Base-by-base conservation (phyloP, 2,113 vertebrate genomes). In the Opisthocomus hoazin region DNA sequence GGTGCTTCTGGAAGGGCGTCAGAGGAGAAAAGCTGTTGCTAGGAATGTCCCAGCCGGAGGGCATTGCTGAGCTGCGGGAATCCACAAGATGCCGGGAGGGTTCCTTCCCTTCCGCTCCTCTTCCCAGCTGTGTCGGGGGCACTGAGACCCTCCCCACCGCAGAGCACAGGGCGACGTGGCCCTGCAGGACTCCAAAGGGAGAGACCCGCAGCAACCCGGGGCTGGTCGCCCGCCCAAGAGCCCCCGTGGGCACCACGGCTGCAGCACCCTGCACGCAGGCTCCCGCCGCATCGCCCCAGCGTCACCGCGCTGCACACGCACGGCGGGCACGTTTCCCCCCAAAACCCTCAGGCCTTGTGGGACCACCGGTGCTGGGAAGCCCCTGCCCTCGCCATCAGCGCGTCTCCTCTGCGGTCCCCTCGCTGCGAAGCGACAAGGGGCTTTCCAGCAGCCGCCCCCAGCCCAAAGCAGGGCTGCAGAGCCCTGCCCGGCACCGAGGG, bases 21-120 rank as follows among this genome's bases (percentile, higher is more conserved):
- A 9, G 77, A 93, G 94, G 76, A 94, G 96, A 82, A 93, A 88
- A 95, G 94, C 96, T 87, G 92, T 96, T 94, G 66, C 92, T 73
- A 95, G 90, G 96, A 96, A 97, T 88, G 93, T 83, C 87, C 30
- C 79, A 43, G 66, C 70, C 96, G 0, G 58, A 90, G 80, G 93
- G 63, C 53, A 61, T 18, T n/a, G 39, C 91, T 70, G 80, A 90
- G 81, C 87, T 48, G 74, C 4, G 0, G 89, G 34, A 87, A 66
- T 73, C 87, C 77, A 71, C 13, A 0, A 7, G 71, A 12, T 10
- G 11, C n/a, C 0, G 1, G 43, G 56, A 11, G 16, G 61, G 60
- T 50, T 68, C 53, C 56, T 50, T 46, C 54, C 46, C 10, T 24
- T 51, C 83, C 56, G 26, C 75, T 29, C 19, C 54, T 2, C 29